These are phyloP conservation scores for Ormyrus thymus DNA, from an alignment of 2,888 invertebrate species.

Conservation along the genomic window DNA sequence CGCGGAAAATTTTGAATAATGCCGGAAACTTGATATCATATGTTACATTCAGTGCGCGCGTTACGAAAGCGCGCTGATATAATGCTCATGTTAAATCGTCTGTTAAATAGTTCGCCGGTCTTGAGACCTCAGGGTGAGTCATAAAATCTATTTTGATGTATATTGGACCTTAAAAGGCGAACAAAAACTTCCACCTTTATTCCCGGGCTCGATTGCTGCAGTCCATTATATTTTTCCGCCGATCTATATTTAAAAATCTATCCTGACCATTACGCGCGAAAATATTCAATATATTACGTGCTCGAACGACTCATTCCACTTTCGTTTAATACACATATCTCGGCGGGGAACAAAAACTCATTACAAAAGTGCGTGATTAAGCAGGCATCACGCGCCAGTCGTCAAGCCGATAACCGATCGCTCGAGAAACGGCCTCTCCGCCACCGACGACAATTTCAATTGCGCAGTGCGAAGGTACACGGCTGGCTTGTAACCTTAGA, in stretches of 20 bases:
- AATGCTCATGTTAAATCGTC: constrained; percentile 35
- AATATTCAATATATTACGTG: constrained; percentile 13
- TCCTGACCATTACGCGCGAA: neutral
- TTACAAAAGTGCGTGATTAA: no score
- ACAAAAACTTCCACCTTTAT: neutral
- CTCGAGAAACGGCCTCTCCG: constrained; percentile 26
- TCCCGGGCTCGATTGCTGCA: neutral
- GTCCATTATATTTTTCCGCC: no score
- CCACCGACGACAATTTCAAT: constrained; percentile 55
- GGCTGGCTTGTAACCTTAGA: constrained; percentile 55
- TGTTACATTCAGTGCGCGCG: constrained; percentile 13
- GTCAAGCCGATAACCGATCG: constrained; percentile 53
- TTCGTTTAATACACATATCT: no score
- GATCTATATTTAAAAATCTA: no score
- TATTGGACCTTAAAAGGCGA: constrained; percentile 20
- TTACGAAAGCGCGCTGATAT: neutral
- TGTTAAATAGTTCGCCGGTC: constrained; percentile 32
- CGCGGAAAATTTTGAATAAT: no score
- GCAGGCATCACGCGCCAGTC: no score
- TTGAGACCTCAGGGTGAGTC: constrained; percentile 5
- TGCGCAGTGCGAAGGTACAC: constrained; percentile 55
- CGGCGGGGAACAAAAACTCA: no score
- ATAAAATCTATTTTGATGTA: constrained; percentile 33
- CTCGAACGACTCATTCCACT: no score
- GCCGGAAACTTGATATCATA: neutral